Evolutionary conservation across 2,797 vertebrate species (phyloP), one percentile per base, ranked within the genome.

Genomic region (Sciurus vulgaris): DNA sequence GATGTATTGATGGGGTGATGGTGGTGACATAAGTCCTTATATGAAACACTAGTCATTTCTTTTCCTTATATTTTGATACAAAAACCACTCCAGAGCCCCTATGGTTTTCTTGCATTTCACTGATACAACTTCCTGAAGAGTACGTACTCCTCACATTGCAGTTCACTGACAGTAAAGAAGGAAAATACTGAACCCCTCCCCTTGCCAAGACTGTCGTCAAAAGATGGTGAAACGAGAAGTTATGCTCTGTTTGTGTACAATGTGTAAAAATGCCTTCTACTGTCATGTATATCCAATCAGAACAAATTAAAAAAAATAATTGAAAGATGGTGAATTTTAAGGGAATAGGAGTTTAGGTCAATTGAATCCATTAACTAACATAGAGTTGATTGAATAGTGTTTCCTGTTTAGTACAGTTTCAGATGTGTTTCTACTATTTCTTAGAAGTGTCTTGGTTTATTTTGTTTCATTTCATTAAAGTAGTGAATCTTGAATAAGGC

Each of bases 391-490:
- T 93, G 61, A 67, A 91, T 86, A 92, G 54, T n/a, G 30, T 14
- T 38, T 82, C 77, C 15, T 61, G 41, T 18, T 69, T 93, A 49
- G 51, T 24, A 5, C 47, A 3, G 10, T 90, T 90, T 96, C 72
- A 92, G 1, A 73, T 73, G 49, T 93, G 30, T 78, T 67, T 90
- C 56, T 81, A 20, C 7, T 54, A 18, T 76, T 86, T 54, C 81
- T 79, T 88, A 12, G 38, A 92, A 47, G 30, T 51, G 33, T 69
- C 35, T 83, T n/a, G 22, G 61, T 85, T 56, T 86, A 35, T 56
- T 74, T 92, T 92, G 26, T 82, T 79, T 92, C 54, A 59, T 89
- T 95, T 74, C 79, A 18, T 0, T 74, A 91, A 44, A 93, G 44
- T 81, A 65, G 13, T 89, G 82, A 96, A 61, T 94, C 30, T 78